Evolutionary conservation across 2,797 vertebrate species (phyloP).

Genomic region (Tachyglossus aculeatus): DNA sequence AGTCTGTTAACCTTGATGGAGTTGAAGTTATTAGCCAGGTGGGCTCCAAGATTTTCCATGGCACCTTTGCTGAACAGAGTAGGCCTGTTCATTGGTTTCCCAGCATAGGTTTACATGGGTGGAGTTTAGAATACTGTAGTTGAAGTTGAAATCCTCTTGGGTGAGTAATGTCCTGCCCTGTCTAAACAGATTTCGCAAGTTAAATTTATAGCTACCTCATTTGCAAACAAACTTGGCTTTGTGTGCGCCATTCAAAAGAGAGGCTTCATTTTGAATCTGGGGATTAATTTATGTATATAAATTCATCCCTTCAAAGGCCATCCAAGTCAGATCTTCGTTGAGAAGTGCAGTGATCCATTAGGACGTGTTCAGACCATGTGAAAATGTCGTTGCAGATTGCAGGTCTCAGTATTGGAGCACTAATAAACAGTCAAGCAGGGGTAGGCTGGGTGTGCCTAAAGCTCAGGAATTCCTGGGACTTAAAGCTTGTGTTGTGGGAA

Average conservation of each 20-base stretch:
- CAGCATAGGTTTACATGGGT: conserved; percentile 4
- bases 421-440: no score
- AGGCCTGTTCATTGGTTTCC: neutral
- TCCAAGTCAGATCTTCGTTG: no score
- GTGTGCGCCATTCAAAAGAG: neutral
- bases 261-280: neutral
- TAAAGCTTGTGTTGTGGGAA: no score
- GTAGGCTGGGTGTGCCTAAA: no score
- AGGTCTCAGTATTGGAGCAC: no score
- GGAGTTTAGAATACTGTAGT: neutral
- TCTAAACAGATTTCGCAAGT: neutral
- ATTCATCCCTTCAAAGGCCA: no score
- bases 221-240: neutral
- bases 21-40: neutral
- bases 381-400: no score
- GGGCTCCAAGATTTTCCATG: neutral
- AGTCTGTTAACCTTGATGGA: neutral
- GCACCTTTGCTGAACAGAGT: neutral
- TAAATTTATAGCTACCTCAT: neutral
- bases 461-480: no score
- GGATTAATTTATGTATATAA: conserved; percentile 16
- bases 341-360: no score
- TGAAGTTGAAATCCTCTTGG: conserved; percentile 1
- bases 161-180: neutral
- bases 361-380: no score